Conservation (phyloP, 2,113 vertebrate genomes). For the Spea bombifrons region DNA sequence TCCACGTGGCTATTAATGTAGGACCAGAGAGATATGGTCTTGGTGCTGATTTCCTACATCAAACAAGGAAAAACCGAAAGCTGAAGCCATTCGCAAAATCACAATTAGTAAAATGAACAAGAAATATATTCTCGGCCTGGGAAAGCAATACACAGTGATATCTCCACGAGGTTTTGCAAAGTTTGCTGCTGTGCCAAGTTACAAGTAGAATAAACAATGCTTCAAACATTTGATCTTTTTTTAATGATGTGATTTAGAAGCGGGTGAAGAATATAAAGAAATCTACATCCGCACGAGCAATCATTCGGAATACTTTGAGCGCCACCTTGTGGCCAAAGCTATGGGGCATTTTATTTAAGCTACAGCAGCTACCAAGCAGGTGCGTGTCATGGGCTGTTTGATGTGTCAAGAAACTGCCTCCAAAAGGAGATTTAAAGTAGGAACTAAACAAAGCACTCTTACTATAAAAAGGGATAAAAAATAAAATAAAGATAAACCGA, state of each 20-base stretch:
- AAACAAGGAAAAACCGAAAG: not conserved
- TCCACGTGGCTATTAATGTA: constrained; percentile 90
- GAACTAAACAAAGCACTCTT: too few species aligned
- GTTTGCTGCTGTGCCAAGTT: not conserved
- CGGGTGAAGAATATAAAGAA: constrained; percentile 17
- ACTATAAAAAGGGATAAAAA: too few species aligned
- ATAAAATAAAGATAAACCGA: too few species aligned
- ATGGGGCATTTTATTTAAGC: not conserved
- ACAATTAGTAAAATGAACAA: not conserved
- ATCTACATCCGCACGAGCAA: constrained; percentile 43
- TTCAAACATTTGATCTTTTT: not conserved
- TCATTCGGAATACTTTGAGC: constrained; percentile 49
- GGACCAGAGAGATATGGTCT: constrained; percentile 88
- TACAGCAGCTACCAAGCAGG: too few species aligned
- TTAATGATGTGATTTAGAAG: constrained; percentile 10
- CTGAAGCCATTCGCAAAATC: not conserved
- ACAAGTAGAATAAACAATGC: not conserved
- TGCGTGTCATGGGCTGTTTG: too few species aligned
- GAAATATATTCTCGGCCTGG: not conserved
- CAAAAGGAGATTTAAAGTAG: too few species aligned
- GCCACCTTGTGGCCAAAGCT: constrained; percentile 62
- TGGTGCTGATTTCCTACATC: constrained; percentile 76
- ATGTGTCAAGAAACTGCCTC: too few species aligned
- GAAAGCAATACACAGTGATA: not conserved
- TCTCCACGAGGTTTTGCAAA: not conserved